phyloP scores from a whole-genome alignment of 2,797 vertebrate genomes.

The Echeneis naucrates region DNA sequence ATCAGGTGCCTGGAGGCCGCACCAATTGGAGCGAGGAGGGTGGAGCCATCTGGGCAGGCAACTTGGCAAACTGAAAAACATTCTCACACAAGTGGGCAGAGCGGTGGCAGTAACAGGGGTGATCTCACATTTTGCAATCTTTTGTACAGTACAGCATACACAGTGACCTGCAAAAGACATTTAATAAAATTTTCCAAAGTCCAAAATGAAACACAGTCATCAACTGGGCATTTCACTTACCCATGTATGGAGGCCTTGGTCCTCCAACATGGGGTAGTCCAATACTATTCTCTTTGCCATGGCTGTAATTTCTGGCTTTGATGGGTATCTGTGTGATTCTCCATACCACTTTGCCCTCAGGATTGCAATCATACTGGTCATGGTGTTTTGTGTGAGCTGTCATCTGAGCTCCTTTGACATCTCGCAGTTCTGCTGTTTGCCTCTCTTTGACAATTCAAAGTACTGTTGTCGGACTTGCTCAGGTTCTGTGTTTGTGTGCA shows the following conservation, averaged over 20 bases:
- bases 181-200: constrained; percentile 2
- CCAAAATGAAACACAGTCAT: constrained; percentile 37
- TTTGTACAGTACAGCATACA: constrained; percentile 29
- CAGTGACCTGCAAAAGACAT: constrained; percentile 24
- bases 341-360: constrained; percentile 35
- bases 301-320: no score
- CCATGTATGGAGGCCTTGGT: constrained; percentile 28
- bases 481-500: constrained; percentile 53
- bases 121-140: constrained; percentile 48
- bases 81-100: no score
- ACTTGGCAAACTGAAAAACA: no score
- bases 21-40: no score
- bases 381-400: no score
- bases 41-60: no score
- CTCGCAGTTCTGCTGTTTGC: background rate
- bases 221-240: constrained; percentile 44
- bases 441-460: constrained; percentile 39
- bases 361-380: constrained; percentile 51
- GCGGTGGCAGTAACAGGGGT: no score
- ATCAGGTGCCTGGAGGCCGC: no score
- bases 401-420: constrained; percentile 57
- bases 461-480: constrained; percentile 50
- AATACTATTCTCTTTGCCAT: constrained; percentile 40
- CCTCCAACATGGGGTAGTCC: constrained; percentile 62
- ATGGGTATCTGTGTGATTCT: constrained; percentile 45